Percentiles rank a stretch among this genome's conserved stretches.
phyloP scores from a whole-genome alignment of 1,140 invertebrate species.

The Leptinotarsa defecta region DNA sequence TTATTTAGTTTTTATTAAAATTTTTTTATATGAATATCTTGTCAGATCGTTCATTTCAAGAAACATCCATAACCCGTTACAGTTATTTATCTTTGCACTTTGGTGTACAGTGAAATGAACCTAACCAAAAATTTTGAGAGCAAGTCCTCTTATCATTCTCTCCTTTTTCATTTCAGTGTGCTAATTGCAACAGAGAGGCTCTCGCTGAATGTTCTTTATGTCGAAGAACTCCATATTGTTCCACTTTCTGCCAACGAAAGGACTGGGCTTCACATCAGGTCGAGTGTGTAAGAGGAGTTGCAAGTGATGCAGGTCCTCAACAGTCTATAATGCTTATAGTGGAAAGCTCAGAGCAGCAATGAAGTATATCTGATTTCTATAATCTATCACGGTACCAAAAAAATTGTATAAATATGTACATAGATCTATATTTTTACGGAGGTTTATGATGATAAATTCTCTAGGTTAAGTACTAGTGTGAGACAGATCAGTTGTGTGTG shows the following conservation, averaged over 20 bases:
- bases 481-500: too few relatives aligned
- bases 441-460: background rate
- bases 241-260: slow-evolving; percentile 84
- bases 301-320: slow-evolving; percentile 57
- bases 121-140: background rate
- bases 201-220: slow-evolving; percentile 84
- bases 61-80: too few relatives aligned
- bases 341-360: slow-evolving; percentile 59
- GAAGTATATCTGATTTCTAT: slow-evolving; percentile 19
- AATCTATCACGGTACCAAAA: slow-evolving; percentile 18
- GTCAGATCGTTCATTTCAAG: too few relatives aligned
- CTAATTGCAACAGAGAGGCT: slow-evolving; percentile 84
- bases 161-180: slow-evolving; percentile 66
- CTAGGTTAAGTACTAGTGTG: too few relatives aligned
- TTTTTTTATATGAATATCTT: too few relatives aligned
- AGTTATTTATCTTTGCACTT: too few relatives aligned
- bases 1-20: too few relatives aligned
- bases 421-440: slow-evolving; percentile 10
- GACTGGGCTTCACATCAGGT: slow-evolving; percentile 85
- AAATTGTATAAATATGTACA: slow-evolving; percentile 22
- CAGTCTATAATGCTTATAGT: slow-evolving; percentile 73
- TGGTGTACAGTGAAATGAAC: too few relatives aligned
- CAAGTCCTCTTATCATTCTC: background rate
- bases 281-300: slow-evolving; percentile 73
- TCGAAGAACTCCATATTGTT: slow-evolving; percentile 82